Base-by-base conservation (phyloP, 2,888 invertebrate genomes). In the Tenthredo notha region DNA sequence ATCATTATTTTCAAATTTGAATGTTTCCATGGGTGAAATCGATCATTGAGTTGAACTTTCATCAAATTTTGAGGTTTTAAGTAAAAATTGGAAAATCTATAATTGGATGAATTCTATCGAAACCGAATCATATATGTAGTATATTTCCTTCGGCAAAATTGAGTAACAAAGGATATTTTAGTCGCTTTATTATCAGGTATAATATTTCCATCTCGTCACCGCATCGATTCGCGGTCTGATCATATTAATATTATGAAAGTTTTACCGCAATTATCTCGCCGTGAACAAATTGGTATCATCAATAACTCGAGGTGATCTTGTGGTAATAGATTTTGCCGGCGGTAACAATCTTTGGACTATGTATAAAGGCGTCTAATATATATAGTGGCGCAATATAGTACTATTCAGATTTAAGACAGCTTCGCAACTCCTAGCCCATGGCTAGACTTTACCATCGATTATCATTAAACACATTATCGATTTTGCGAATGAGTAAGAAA, bases 301-400 rank as follows among this genome's bases (percentile, higher is more conserved):
- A 67, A 67, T 67, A 67, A 67, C 67, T 67, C 67, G 67, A 67
- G 67, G 67, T 67, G 67, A 67, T 67, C 67, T 67, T 67, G 67
- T 33, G 67, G 67, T 67, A 67, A 67, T 67, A 67, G 67, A 67
- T 67, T 67, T 67, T 67, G 67, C 67, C 67, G 33, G 67, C 67
- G 67, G 67, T 67, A 67, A 67, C 67, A 67, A 67, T 67, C 67
- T 67, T 67, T 67, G 33, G 67, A 25, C 67, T 61, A 21, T 2
- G 54, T 54, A 54, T n/a, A n/a, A 50, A 50, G 50, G 50, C 18
- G 18, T 4, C 2, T 33, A 33, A 2, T 33, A 33, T 33, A 6
- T 54, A 54, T 54, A 54, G 67, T 67, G 29, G 33, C 67, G 67
- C 67, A 67, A 67, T 33, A 18, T 6, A n/a, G n/a, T n/a, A 67